phyloP scores from a whole-genome alignment of 2,797 vertebrate species.

The Chromobotia macracanthus region DNA sequence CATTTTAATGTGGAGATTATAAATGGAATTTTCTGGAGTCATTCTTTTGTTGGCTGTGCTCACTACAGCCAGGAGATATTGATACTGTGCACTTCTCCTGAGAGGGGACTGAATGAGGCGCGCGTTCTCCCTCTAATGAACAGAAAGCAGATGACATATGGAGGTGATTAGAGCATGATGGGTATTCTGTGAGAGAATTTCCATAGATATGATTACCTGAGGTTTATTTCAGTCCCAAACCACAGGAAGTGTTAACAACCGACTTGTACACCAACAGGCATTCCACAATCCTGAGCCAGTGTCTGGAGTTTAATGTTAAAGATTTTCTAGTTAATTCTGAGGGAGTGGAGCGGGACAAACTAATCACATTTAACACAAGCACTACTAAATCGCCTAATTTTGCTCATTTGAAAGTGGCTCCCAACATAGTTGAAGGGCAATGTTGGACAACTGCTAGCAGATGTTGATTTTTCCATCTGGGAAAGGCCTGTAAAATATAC shows the following conservation, averaged over 20 bases:
- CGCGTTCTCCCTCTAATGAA: constrained; percentile 14
- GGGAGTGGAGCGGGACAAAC: background rate
- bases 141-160: constrained; percentile 40
- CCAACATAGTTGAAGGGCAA: background rate
- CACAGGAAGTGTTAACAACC: constrained; percentile 22
- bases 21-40: constrained; percentile 23
- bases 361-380: constrained; percentile 6
- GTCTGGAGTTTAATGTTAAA: background rate
- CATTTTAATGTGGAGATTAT: constrained; percentile 67
- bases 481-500: background rate
- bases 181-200: background rate
- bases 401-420: too few relatives aligned
- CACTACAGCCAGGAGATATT: constrained; percentile 31
- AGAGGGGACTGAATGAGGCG: constrained; percentile 12
- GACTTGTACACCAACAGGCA: background rate
- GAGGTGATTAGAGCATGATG: constrained; percentile 27
- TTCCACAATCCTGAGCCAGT: background rate
- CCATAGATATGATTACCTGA: constrained; percentile 25
- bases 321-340: constrained; percentile 1
- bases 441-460: background rate
- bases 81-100: constrained; percentile 20
- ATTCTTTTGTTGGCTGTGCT: constrained; percentile 38
- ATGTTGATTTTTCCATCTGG: background rate
- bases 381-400: background rate
- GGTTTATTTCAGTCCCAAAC: constrained; percentile 42